These are phyloP conservation scores for Plebejus argus DNA, from an alignment of 2,888 invertebrate genomes.

Conservation along the genomic window DNA sequence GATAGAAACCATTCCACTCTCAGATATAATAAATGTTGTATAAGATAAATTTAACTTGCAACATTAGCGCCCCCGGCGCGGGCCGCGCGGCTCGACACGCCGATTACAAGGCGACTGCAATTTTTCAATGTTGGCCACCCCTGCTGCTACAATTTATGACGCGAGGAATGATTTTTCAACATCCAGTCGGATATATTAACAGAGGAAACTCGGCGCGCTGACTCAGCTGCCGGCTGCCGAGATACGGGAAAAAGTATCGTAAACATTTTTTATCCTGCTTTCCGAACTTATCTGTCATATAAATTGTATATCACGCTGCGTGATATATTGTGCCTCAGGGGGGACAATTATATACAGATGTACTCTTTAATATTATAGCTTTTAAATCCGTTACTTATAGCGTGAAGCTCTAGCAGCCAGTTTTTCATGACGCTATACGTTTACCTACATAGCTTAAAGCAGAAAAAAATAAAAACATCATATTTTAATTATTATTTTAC, in stretches of 20 bases:
- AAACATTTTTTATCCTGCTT: slow-evolving; percentile 27
- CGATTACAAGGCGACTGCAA: slow-evolving; percentile 70
- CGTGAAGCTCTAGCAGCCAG: background rate
- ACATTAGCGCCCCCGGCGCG: slow-evolving; percentile 74
- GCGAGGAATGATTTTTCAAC: slow-evolving; percentile 75
- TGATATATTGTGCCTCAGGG: background rate
- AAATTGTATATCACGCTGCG: slow-evolving; percentile 15
- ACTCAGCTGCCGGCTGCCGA: slow-evolving; percentile 22
- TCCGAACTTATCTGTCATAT: slow-evolving; percentile 21
- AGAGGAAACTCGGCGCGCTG: slow-evolving; percentile 56
- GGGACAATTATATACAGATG: background rate
- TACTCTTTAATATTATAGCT: background rate
- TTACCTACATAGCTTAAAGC: background rate
- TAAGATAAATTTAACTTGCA: slow-evolving; percentile 71
- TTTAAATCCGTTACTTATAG: background rate
- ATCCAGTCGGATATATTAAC: slow-evolving; percentile 72
- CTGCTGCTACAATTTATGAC: slow-evolving; percentile 73
- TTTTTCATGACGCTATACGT: background rate
- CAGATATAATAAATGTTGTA: slow-evolving; percentile 67
- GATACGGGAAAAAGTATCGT: slow-evolving; percentile 31
- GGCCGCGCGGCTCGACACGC: slow-evolving; percentile 49
- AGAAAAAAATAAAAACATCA: background rate
- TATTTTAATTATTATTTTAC: background rate
- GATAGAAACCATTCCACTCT: slow-evolving; percentile 50
- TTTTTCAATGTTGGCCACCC: slow-evolving; percentile 73